These are phyloP conservation scores for Sialis fuliginosa DNA, from an alignment of 2,888 invertebrate species.

Conservation along the genomic window DNA sequence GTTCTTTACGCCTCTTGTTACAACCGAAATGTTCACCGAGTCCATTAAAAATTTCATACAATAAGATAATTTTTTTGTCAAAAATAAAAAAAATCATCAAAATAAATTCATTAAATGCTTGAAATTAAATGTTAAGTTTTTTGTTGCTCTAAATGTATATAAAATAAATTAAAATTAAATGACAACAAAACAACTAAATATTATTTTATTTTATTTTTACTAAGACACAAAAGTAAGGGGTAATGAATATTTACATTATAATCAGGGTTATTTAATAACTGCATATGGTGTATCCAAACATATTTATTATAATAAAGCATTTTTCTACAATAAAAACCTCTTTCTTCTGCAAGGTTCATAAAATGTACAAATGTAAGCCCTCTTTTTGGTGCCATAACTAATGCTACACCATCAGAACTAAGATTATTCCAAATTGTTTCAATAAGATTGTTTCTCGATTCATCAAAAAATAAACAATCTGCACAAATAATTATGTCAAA, in stretches of 20 bases:
- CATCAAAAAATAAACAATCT: conserved; percentile 66
- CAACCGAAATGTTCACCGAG: no score
- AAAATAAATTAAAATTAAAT: no score
- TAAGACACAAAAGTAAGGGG: conserved; percentile 35
- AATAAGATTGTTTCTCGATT: conserved; percentile 45
- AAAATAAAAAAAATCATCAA: conserved; percentile 16
- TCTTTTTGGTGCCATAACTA: conserved; percentile 61
- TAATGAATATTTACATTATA: conserved; percentile 56
- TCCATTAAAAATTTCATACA: no score
- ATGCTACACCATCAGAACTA: conserved; percentile 39
- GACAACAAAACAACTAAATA: no score
- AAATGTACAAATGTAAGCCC: conserved; percentile 54
- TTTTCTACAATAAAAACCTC: conserved; percentile 37
- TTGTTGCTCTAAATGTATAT: not conserved
- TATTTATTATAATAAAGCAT: conserved; percentile 40
- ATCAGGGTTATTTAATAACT: conserved; percentile 36
- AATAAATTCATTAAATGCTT: no score
- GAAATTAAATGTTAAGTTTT: not conserved
- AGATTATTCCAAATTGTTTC: conserved; percentile 47
- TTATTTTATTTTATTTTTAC: not conserved
- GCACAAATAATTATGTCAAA: conserved; percentile 61
- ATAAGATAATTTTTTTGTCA: no score
- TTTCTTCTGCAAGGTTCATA: conserved; percentile 36
- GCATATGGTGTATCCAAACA: conserved; percentile 49
- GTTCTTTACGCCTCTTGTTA: no score